Percentiles rank a stretch among this genome's conserved stretches.
phyloP scores from a whole-genome alignment of 2,888 invertebrate genomes.

The Octonoba sinensis region DNA sequence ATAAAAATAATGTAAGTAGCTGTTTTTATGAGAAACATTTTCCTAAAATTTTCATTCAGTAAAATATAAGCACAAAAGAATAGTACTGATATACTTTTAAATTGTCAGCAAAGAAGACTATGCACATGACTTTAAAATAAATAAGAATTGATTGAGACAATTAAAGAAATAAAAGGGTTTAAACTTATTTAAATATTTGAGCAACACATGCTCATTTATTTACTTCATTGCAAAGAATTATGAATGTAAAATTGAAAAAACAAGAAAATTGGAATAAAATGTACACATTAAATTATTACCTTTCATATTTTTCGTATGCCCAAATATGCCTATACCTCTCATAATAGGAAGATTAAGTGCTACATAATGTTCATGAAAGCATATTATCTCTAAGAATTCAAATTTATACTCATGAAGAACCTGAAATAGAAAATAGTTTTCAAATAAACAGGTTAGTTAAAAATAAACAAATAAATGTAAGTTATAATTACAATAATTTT shows the following conservation, averaged over 20 bases:
- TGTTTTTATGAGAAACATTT: too few relatives aligned
- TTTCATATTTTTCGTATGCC: constrained; percentile 71
- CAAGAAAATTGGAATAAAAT: neutral
- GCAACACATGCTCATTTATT: too few relatives aligned
- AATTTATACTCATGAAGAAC: constrained; percentile 91
- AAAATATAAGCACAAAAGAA: too few relatives aligned
- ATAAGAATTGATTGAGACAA: too few relatives aligned
- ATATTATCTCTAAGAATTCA: constrained; percentile 89
- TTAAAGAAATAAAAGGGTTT: too few relatives aligned
- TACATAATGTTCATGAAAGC: constrained; percentile 94
- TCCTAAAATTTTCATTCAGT: too few relatives aligned
- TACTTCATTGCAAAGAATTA: too few relatives aligned
- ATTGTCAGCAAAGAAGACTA: too few relatives aligned
- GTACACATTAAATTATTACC: constrained; percentile 67
- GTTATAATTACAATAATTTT: neutral
- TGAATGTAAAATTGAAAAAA: too few relatives aligned
- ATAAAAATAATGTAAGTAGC: neutral
- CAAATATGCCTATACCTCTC: constrained; percentile 74
- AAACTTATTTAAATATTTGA: too few relatives aligned
- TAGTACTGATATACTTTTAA: too few relatives aligned
- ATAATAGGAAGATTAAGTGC: constrained; percentile 91
- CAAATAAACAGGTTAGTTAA: neutral
- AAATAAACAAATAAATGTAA: neutral
- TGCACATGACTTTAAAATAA: too few relatives aligned
- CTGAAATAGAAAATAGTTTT: constrained; percentile 71